Conservation (phyloP, 2,113 vertebrate species). For the Brachyhypopomus gauderio region DNA sequence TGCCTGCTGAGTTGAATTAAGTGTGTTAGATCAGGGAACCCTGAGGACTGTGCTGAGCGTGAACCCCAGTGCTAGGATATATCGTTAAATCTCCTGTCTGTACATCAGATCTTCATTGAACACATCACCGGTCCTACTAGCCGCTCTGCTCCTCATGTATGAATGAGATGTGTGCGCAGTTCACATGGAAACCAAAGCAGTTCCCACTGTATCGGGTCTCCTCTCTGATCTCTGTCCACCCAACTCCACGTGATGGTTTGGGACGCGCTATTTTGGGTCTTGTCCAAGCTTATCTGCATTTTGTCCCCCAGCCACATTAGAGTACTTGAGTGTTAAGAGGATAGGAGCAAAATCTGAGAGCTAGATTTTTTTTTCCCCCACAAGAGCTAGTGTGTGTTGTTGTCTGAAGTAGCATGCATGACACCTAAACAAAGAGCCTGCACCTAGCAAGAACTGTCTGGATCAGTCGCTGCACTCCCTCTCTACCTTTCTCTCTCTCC, state of each 20-base stretch:
- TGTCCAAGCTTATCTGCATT: constrained; percentile 41
- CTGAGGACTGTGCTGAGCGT: not conserved
- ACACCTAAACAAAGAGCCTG: constrained; percentile 59
- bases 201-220: not conserved
- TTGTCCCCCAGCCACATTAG: constrained; percentile 54
- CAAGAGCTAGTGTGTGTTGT: constrained; percentile 52
- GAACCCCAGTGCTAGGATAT: not conserved
- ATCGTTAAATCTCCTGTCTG: not conserved
- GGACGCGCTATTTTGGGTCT: constrained; percentile 33
- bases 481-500: constrained; percentile 36
- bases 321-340: constrained; percentile 64
- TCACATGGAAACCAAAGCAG: not conserved
- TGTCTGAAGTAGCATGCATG: constrained; percentile 61
- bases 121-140: not conserved
- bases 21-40: not conserved
- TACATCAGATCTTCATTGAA: constrained; percentile 18
- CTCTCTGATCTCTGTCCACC: constrained; percentile 2
- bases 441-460: constrained; percentile 61
- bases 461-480: constrained; percentile 53
- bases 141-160: not conserved
- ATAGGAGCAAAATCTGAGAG: constrained; percentile 54
- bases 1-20: not conserved
- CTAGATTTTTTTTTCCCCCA: constrained; percentile 54
- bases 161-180: not conserved
- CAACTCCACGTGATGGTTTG: not conserved